Evolutionary conservation across 2,113 vertebrate genomes (phyloP).

Genomic region (Catharus bicknelli): DNA sequence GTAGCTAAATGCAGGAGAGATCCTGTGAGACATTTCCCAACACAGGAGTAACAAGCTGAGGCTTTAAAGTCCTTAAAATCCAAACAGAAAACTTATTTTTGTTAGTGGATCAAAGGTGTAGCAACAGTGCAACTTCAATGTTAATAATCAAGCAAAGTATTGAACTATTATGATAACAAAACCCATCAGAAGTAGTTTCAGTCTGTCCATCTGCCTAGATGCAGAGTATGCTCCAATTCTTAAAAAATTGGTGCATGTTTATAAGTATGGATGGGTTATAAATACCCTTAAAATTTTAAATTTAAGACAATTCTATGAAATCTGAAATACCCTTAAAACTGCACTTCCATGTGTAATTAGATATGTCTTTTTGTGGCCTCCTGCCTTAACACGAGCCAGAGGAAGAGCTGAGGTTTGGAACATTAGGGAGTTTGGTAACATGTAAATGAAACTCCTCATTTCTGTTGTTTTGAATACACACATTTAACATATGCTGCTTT

Average conservation of each 20-base stretch:
- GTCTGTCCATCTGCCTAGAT: neutral
- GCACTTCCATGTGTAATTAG: neutral
- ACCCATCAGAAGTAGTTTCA: neutral
- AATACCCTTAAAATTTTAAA: neutral
- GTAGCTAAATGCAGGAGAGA: neutral
- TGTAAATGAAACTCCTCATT: conserved; percentile 5
- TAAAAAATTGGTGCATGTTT: neutral
- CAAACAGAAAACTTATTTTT: neutral
- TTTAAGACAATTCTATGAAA: neutral
- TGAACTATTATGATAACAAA: neutral
- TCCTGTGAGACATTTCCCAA: conserved; percentile 25
- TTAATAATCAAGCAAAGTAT: neutral
- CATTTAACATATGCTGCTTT: conserved; percentile 18
- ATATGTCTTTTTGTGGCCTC: neutral
- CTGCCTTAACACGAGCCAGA: neutral
- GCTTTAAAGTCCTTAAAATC: neutral
- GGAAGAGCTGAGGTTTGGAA: conserved; percentile 34
- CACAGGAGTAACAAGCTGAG: neutral
- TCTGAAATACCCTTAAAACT: neutral
- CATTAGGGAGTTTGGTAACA: conserved; percentile 3
- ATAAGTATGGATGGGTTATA: neutral
- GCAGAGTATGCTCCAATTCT: neutral
- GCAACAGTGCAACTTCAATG: neutral
- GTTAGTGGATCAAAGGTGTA: neutral
- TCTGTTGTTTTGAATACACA: conserved; percentile 32